phyloP scores from a whole-genome alignment of 2,888 invertebrate species.

The Pyrrhia umbra region DNA sequence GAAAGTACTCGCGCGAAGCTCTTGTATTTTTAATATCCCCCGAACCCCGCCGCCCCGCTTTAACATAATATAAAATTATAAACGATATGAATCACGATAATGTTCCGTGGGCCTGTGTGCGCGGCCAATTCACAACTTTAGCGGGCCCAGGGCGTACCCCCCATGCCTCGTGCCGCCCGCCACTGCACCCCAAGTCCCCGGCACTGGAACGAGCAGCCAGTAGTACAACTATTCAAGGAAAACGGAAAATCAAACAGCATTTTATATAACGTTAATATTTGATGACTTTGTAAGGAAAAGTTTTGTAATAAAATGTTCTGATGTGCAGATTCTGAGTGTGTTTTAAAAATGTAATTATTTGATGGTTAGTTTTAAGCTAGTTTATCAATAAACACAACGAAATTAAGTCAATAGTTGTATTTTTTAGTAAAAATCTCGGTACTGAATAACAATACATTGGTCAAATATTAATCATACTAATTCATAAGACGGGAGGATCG shows the following conservation, averaged over 20 bases:
- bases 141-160: slow-evolving; percentile 74
- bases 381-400: slow-evolving; percentile 5
- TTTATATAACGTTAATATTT: slow-evolving; percentile 26
- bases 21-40: slow-evolving; percentile 89
- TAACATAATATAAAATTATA: slow-evolving; percentile 91
- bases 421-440: background rate
- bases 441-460: slow-evolving; percentile 45
- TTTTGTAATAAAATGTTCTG: slow-evolving; percentile 13
- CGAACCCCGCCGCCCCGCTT: slow-evolving; percentile 78
- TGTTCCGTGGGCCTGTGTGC: slow-evolving; percentile 84
- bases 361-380: background rate
- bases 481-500: slow-evolving; percentile 29
- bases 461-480: slow-evolving; percentile 56
- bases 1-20: slow-evolving; percentile 80
- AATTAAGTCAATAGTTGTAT: slow-evolving; percentile 3
- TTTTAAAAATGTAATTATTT: slow-evolving; percentile 1
- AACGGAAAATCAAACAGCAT: slow-evolving; percentile 32
- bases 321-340: slow-evolving; percentile 8
- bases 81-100: slow-evolving; percentile 90
- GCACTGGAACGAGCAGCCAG: slow-evolving; percentile 53
- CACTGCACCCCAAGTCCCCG: slow-evolving; percentile 62
- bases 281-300: slow-evolving; percentile 14
- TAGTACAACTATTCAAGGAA: slow-evolving; percentile 40
- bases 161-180: slow-evolving; percentile 68
- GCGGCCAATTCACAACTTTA: slow-evolving; percentile 89